Percentiles rank a stretch among this genome's conserved stretches.
These are phyloP conservation scores for Euzophera pinguis DNA, from an alignment of 2,888 invertebrate species.

Conservation along the genomic window DNA sequence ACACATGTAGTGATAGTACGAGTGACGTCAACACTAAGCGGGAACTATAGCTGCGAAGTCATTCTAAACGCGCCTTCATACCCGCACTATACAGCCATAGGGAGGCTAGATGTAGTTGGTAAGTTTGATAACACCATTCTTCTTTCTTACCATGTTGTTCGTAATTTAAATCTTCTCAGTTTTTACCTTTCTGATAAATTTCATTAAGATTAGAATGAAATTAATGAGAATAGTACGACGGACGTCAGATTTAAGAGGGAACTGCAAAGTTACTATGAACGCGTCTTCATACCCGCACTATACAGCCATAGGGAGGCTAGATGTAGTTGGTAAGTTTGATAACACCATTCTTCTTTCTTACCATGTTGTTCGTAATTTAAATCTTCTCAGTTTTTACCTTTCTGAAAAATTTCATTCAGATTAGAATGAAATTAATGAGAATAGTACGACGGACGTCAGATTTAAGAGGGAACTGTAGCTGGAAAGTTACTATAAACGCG, in stretches of 20 bases:
- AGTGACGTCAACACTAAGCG: conserved; percentile 54
- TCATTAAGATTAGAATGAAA: too few relatives aligned
- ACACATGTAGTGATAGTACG: conserved; percentile 63
- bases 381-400: background rate
- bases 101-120: conserved; percentile 70
- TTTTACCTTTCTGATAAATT: too few relatives aligned
- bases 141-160: too few relatives aligned
- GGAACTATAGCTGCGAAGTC: conserved; percentile 76
- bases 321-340: conserved; percentile 74
- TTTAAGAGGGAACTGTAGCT: conserved; percentile 71
- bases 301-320: conserved; percentile 57
- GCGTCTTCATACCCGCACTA: conserved; percentile 68
- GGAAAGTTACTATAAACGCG: conserved; percentile 73
- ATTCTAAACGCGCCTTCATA: conserved; percentile 71
- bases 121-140: too few relatives aligned
- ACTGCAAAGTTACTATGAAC: conserved; percentile 75
- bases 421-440: too few relatives aligned
- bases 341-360: too few relatives aligned
- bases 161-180: conserved; percentile 41
- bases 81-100: conserved; percentile 60
- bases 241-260: conserved; percentile 53
- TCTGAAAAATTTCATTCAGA: too few relatives aligned
- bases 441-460: conserved; percentile 51
- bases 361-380: too few relatives aligned
- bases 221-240: conserved; percentile 63